These are phyloP conservation scores for Acromyrmex heyeri DNA, from an alignment of 1,140 invertebrate genomes.

Conservation along the genomic window DNA sequence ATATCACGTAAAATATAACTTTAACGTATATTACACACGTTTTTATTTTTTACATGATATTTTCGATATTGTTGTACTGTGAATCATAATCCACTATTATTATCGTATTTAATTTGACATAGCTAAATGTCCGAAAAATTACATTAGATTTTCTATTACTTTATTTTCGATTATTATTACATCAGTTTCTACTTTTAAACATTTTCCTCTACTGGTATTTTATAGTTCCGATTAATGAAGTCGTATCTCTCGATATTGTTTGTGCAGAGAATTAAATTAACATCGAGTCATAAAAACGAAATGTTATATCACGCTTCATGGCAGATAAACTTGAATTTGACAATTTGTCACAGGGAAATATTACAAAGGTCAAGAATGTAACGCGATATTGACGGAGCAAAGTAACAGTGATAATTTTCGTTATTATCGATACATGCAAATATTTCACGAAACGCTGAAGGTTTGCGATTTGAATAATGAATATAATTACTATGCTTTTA, in stretches of 20 bases:
- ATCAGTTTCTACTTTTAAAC: neutral
- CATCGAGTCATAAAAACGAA: neutral
- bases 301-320: neutral
- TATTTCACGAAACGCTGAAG: neutral
- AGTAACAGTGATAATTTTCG: slow-evolving; percentile 1
- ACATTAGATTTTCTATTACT: neutral
- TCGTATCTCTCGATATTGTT: neutral
- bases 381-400: slow-evolving; percentile 7
- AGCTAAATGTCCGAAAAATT: neutral
- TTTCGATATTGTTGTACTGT: neutral
- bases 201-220: neutral
- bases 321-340: slow-evolving; percentile 18
- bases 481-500: slow-evolving; percentile 5
- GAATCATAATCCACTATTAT: neutral
- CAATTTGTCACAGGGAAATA: neutral
- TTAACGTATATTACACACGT: neutral
- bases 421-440: neutral
- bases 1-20: neutral
- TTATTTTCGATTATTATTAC: neutral
- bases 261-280: slow-evolving; percentile 23
- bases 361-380: neutral
- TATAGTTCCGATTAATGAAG: neutral
- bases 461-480: slow-evolving; percentile 5
- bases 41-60: neutral
- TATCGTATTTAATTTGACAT: neutral